A percentile compares a stretch with the other conserved stretches of the same genome.
Conservation (phyloP, 1,140 invertebrate genomes). For the Bombyx mandarina region DNA sequence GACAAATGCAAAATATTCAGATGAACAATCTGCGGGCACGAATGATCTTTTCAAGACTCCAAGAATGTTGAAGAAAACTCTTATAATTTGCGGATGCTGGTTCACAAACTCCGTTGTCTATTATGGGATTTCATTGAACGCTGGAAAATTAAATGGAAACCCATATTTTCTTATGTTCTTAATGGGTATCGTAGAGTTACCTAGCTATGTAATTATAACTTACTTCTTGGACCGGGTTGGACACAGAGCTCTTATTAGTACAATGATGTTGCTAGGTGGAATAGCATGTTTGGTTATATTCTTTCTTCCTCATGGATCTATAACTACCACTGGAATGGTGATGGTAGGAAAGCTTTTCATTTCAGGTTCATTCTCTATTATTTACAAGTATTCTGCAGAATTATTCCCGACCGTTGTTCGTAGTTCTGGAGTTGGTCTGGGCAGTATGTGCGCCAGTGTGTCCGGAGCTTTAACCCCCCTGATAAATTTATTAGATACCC, state of each 20-base stretch:
- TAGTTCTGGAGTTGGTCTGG: conserved; percentile 87
- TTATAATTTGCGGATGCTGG: conserved; percentile 88
- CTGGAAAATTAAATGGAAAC: conserved; percentile 82
- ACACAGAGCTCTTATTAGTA: conserved; percentile 78
- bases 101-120: conserved; percentile 90
- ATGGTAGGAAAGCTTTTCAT: conserved; percentile 87
- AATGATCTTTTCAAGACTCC: conserved; percentile 82
- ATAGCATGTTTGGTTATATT: conserved; percentile 78
- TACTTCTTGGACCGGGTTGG: conserved; percentile 80
- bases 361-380: conserved; percentile 86
- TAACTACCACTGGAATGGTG: conserved; percentile 70
- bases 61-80: conserved; percentile 80
- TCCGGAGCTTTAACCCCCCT: conserved; percentile 87
- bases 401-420: conserved; percentile 89
- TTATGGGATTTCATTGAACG: conserved; percentile 86
- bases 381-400: conserved; percentile 92
- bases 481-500: conserved; percentile 77
- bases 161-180: conserved; percentile 86
- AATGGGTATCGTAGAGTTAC: conserved; percentile 84
- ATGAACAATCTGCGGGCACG: conserved; percentile 70
- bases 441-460: conserved; percentile 90
- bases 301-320: conserved; percentile 73
- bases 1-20: conserved; percentile 43
- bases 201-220: conserved; percentile 81
- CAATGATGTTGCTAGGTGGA: conserved; percentile 81